A percentile compares a stretch with the other conserved stretches of the same genome.
Conservation (phyloP, 2,888 invertebrate species). For the Aporophyla lueneburgensis region DNA sequence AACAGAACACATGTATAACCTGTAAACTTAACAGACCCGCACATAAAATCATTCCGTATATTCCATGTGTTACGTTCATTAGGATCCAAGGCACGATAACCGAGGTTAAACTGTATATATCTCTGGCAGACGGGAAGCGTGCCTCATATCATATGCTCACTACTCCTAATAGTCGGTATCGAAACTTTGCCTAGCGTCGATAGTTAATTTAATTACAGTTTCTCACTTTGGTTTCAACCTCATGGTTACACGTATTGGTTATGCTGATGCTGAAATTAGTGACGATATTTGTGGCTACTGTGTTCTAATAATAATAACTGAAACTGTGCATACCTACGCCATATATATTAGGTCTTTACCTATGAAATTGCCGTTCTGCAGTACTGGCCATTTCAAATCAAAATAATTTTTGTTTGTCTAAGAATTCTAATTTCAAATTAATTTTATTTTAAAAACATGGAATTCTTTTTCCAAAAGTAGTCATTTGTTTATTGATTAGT, state of each 20-base stretch:
- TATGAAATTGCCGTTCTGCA: too few species aligned
- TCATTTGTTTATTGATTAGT: too few species aligned
- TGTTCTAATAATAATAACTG: not conserved
- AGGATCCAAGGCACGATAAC: conserved; percentile 45
- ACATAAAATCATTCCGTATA: not conserved
- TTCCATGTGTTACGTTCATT: conserved; percentile 31
- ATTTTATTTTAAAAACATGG: too few species aligned
- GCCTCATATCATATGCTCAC: conserved; percentile 21
- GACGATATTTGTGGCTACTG: not conserved
- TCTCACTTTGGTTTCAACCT: not conserved
- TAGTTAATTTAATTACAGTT: conserved; percentile 35
- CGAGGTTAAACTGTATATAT: conserved; percentile 52
- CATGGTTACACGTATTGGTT: not conserved
- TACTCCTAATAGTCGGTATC: not conserved
- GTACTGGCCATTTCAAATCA: too few species aligned
- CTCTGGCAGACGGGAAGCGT: conserved; percentile 42
- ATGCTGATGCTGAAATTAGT: conserved; percentile 1
- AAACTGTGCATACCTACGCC: not conserved
- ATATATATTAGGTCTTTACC: too few species aligned
- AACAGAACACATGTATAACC: not conserved
- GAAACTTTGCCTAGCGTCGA: conserved; percentile 23
- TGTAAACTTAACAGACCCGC: not conserved
- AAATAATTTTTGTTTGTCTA: too few species aligned
- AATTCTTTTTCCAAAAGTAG: too few species aligned
- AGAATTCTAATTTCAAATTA: too few species aligned